Evolutionary conservation across 2,797 vertebrate genomes (phyloP), one percentile per base, ranked within the genome.

Genomic region (Gallirallus australis): DNA sequence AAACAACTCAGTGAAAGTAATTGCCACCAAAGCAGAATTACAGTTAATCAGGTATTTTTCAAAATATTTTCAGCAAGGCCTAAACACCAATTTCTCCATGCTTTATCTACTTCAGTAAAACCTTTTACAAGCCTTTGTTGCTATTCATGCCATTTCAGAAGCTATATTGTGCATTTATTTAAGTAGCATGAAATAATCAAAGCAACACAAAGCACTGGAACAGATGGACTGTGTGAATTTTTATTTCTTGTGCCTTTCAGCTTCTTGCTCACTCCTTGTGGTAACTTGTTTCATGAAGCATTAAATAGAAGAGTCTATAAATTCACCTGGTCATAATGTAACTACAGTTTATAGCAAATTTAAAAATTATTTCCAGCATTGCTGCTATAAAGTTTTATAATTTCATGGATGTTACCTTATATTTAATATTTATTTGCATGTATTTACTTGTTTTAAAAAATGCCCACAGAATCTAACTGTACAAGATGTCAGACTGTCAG

Each of bases 391-490:
- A 76, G 47, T 68, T 85, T 82, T 92, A 50, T 95, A 70, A 59
- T 88, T 79, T 94, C 84, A 75, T 88, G 57, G 90, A 95, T 93
- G 80, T 91, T 69, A 53, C 63, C 31, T 65, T 94, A 13, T 93
- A 94, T 97, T 97, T 97, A 95, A 57, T 57, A 84, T 95, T 97
- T 97, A 94, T 95, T 95, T 91, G 82, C 93, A 95, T 94, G 81
- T 90, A 95, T 76, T 96, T 97, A 61, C 56, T 86, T 81, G 64
- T 96, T 92, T 94, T 93, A 85, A 93, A 82, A 75, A 92, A 77
- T 25, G 72, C 27, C 21, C 27, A 39, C 33, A 60, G 40, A 68
- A 71, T 39, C 20, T 5, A 85, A 73, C 69, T 86, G 80, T 93
- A 50, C 19, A 64, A 66, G 9, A 71, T 57, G 31, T 64, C 85